phyloP scores from a whole-genome alignment of 2,888 invertebrate species.

The Calliphora vomitoria region DNA sequence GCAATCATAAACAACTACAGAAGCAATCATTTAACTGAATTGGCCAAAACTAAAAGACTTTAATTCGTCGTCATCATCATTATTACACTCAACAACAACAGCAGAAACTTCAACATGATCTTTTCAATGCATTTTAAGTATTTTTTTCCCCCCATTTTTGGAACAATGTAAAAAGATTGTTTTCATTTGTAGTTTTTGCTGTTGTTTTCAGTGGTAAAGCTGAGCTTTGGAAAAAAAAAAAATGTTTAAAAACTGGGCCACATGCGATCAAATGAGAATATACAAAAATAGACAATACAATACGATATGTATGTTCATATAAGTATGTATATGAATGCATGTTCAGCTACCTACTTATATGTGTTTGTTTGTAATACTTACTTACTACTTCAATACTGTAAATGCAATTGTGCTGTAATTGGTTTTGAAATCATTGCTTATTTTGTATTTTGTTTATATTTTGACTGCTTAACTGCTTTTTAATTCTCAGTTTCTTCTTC shows the following conservation, averaged over 20 bases:
- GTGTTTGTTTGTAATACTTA: slow-evolving; percentile 20
- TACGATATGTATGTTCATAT: not conserved
- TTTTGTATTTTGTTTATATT: slow-evolving; percentile 17
- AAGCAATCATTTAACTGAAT: slow-evolving; percentile 20
- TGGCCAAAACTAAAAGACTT: slow-evolving; percentile 34
- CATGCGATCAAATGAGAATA: slow-evolving; percentile 67
- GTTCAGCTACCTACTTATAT: not conserved
- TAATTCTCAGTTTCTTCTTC: slow-evolving; percentile 3
- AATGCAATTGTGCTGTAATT: slow-evolving; percentile 69
- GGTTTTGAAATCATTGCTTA: slow-evolving; percentile 57
- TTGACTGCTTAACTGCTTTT: slow-evolving; percentile 20
- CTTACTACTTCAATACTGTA: not conserved
- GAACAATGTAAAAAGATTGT: not conserved
- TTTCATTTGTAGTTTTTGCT: not conserved
- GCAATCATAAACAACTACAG: not conserved
- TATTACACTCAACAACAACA: not conserved
- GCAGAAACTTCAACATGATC: not conserved
- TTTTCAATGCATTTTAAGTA: slow-evolving; percentile 34
- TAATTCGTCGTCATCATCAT: slow-evolving; percentile 4
- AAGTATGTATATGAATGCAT: not conserved
- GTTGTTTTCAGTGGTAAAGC: slow-evolving; percentile 14
- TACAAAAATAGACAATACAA: slow-evolving; percentile 20
- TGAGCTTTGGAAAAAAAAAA: slow-evolving; percentile 44
- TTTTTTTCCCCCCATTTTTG: not conserved
- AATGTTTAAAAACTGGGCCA: slow-evolving; percentile 65